Evolutionary conservation across 2,113 vertebrate genomes (phyloP), one percentile per base, ranked within the genome.

Genomic region (Muntiacus reevesi): DNA sequence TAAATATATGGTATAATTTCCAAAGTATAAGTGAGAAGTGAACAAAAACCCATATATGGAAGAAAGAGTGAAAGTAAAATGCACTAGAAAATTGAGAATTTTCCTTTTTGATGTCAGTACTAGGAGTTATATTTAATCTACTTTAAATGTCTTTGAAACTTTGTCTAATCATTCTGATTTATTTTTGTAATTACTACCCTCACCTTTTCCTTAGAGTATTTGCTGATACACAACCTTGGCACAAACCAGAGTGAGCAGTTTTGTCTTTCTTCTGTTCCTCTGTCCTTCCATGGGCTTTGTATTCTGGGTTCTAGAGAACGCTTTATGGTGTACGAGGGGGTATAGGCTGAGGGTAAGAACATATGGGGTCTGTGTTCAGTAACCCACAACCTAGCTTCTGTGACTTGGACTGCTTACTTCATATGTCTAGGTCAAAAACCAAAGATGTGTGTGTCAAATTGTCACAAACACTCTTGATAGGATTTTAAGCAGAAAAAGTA

Each of bases 131-230:
- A 28, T 71, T n/a, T n/a, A 36, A 27, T 74, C 50, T 25, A 23
- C 30, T 89, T 91, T 88, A 74, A 88, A 47, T 92, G 27, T 85
- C 83, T 81, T 82, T 4, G 50, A 78, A 83, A 84, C 13, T 88
- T 5, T 76, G 9, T 74, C 45, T 78, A 47, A 14, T 78, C 71
- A 50, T 27, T 30, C 25, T 27, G 16, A 47, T 62, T 45, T 62
- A 47, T 76, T 19, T 57, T 50, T 85, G 33, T 74, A 36, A 28
- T 89, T 57, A 47, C 5, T 25, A 43, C 55, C 36, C 2, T 4
- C 6, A 7, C 23, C 19, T 67, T 85, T 40, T 27, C 8, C 21
- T 78, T 16, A 64, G 50, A 76, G 2, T 14, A 36, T 62, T 23
- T 76, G n/a, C 17, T 83, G 81, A 52, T 81, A 40, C 10, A 13